These are phyloP conservation scores for Cercopithecus petaurista DNA, from an alignment of 2,797 vertebrate species.

Conservation along the genomic window DNA sequence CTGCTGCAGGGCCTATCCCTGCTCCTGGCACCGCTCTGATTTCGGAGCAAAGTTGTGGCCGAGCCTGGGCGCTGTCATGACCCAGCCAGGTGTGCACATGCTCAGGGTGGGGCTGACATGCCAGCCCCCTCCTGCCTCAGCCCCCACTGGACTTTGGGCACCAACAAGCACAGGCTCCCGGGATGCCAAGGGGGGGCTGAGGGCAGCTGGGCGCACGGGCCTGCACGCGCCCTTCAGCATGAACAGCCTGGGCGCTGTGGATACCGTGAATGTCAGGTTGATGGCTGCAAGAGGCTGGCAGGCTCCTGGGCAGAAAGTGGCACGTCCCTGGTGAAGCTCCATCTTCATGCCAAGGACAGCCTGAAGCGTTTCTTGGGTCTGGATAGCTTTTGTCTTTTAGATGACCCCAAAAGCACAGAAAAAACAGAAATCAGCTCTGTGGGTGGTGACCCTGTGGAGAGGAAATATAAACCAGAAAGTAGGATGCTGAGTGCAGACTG, in stretches of 20 bases:
- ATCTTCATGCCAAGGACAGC: background rate
- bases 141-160: background rate
- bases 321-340: background rate
- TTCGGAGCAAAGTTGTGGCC: background rate
- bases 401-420: rapidly evolving
- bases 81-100: background rate
- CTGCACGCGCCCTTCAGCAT: background rate
- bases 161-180: background rate
- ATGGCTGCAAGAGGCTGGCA: background rate
- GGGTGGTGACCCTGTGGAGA: rapidly evolving
- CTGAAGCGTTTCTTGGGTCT: background rate
- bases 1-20: background rate
- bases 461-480: background rate
- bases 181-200: background rate
- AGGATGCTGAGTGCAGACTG: background rate
- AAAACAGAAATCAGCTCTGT: background rate
- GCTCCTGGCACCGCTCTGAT: background rate
- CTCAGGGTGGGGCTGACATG: background rate
- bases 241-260: background rate
- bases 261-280: background rate
- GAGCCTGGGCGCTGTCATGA: background rate
- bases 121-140: background rate
- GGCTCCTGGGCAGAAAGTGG: background rate
- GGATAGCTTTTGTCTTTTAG: background rate
- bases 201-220: background rate